These are phyloP conservation scores for Umimayanthus chanpuru DNA, from an alignment of 92 coral and sea anemone species.

Conservation along the genomic window DNA sequence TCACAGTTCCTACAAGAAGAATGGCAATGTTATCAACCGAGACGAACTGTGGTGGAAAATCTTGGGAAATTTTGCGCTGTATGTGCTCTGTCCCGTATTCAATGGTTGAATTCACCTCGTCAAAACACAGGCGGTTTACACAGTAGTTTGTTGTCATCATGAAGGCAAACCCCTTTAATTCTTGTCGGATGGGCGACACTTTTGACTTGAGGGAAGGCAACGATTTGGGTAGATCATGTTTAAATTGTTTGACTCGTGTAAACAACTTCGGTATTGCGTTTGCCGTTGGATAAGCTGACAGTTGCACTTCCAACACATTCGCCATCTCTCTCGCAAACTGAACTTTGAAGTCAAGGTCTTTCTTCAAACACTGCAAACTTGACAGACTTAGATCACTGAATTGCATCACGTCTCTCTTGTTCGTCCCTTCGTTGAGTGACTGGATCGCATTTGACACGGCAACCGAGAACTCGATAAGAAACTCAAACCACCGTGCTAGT, in stretches of 20 bases:
- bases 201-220: neutral
- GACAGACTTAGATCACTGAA: neutral
- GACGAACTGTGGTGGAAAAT: neutral
- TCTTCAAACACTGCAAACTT: slow-evolving; percentile 18
- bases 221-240: neutral
- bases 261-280: neutral
- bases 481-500: slow-evolving; percentile 1
- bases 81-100: neutral
- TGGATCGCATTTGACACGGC: neutral
- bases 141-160: slow-evolving; percentile 24
- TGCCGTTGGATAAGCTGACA: neutral
- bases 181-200: neutral
- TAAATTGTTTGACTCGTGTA: slow-evolving; percentile 10
- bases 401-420: neutral
- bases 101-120: slow-evolving; percentile 14
- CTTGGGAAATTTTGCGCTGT: neutral
- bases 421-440: neutral
- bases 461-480: neutral
- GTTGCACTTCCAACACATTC: neutral
- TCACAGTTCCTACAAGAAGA: slow-evolving; percentile 13
- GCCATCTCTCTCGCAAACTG: slow-evolving; percentile 11
- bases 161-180: slow-evolving; percentile 11
- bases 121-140: slow-evolving; percentile 6
- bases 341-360: slow-evolving; percentile 12
- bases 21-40: neutral